phyloP scores from a whole-genome alignment of 2,113 vertebrate genomes.

The Nanorana parkeri region DNA sequence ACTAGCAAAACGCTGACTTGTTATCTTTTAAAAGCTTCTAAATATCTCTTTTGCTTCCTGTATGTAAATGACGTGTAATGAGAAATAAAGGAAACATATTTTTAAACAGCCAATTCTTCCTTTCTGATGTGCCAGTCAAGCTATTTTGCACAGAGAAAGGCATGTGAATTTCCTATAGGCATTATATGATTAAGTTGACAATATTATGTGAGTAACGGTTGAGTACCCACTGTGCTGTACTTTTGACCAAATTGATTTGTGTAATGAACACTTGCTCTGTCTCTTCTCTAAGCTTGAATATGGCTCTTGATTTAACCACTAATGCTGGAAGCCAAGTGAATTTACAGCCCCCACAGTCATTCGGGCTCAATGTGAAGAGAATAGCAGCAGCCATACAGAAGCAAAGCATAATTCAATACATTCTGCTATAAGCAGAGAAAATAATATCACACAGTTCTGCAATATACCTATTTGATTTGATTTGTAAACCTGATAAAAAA shows the following conservation, averaged over 20 bases:
- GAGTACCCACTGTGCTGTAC: conserved; percentile 77
- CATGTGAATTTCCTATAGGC: conserved; percentile 74
- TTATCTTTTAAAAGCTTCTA: not conserved
- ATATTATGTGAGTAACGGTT: conserved; percentile 77
- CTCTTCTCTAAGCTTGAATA: conserved; percentile 74
- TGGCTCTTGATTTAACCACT: conserved; percentile 78
- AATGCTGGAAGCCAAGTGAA: conserved; percentile 72
- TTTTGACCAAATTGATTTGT: conserved; percentile 85
- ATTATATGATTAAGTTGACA: conserved; percentile 84
- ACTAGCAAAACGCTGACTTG: too few species aligned
- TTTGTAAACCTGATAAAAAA: conserved; percentile 86
- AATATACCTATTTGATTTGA: conserved; percentile 86
- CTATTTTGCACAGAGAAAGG: conserved; percentile 69
- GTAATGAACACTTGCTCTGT: conserved; percentile 79
- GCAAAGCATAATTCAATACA: conserved; percentile 77
- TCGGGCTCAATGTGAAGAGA: conserved; percentile 75
- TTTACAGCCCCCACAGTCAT: conserved; percentile 74
- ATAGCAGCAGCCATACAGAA: conserved; percentile 67
- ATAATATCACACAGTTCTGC: conserved; percentile 78
- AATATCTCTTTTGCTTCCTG: not conserved
- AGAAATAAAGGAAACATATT: conserved; percentile 60
- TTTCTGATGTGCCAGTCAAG: conserved; percentile 70
- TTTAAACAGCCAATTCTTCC: conserved; percentile 62
- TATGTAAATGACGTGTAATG: conserved; percentile 28
- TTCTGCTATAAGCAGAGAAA: conserved; percentile 76